Percentiles rank a stretch among this genome's conserved stretches.
phyloP scores from a whole-genome alignment of 2,888 invertebrate genomes.

The Dryocosmus kuriphilus region DNA sequence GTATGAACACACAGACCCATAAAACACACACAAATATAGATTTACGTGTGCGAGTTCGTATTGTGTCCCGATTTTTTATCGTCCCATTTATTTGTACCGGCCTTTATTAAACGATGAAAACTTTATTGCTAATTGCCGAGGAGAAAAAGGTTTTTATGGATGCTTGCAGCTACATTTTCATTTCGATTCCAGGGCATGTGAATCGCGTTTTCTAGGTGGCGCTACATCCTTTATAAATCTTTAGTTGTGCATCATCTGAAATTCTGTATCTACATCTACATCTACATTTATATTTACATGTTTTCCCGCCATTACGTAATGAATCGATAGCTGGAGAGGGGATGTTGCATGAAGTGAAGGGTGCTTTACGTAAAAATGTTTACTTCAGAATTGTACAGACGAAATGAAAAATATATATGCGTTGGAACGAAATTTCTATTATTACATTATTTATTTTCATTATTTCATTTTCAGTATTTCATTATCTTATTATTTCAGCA shows the following conservation, averaged over 20 bases:
- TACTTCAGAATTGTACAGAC: neutral
- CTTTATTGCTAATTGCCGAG: constrained; percentile 74
- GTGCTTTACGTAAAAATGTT: constrained; percentile 32
- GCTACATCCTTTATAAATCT: constrained; percentile 25
- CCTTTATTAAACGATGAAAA: constrained; percentile 75
- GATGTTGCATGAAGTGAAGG: constrained; percentile 18
- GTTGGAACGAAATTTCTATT: too few relatives aligned
- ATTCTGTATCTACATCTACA: constrained; percentile 15
- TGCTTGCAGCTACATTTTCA: constrained; percentile 68
- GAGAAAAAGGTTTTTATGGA: constrained; percentile 71
- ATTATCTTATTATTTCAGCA: too few relatives aligned
- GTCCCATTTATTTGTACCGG: constrained; percentile 71
- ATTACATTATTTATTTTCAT: too few relatives aligned
- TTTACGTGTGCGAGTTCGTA: constrained; percentile 52
- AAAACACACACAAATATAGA: constrained; percentile 13
- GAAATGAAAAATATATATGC: constrained; percentile 29
- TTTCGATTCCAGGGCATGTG: constrained; percentile 64
- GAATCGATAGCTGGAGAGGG: constrained; percentile 21
- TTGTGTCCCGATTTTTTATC: constrained; percentile 72
- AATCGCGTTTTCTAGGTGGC: constrained; percentile 19
- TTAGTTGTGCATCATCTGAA: constrained; percentile 22
- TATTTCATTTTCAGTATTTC: too few relatives aligned
- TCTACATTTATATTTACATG: constrained; percentile 8
- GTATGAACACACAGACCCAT: constrained; percentile 15
- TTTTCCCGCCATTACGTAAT: constrained; percentile 30